A percentile compares a stretch with the other conserved stretches of the same genome.
Evolutionary conservation across 2,113 vertebrate genomes (phyloP).

Genomic region (Cochlearius cochlearius): DNA sequence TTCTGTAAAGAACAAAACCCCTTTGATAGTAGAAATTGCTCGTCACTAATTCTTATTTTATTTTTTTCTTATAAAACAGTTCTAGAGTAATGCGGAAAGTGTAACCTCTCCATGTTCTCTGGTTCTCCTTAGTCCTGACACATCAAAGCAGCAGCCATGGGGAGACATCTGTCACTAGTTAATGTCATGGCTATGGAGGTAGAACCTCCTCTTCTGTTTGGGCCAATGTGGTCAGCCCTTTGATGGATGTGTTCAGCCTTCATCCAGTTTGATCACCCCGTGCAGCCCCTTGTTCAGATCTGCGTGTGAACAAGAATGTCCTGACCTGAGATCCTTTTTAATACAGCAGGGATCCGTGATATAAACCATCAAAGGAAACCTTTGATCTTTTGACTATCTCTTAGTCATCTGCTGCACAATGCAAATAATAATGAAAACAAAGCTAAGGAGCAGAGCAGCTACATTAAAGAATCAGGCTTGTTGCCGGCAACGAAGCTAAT

Average conservation of each 20-base stretch:
- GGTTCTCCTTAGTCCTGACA: conserved; percentile 10
- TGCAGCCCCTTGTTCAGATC: conserved; percentile 68
- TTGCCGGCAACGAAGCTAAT: conserved; percentile 47
- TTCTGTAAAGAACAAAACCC: background rate
- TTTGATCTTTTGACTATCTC: conserved; percentile 73
- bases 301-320: conserved; percentile 67
- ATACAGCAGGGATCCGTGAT: conserved; percentile 67
- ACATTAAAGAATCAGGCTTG: conserved; percentile 60
- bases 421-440: conserved; percentile 63
- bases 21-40: background rate
- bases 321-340: conserved; percentile 68
- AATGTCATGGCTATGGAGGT: conserved; percentile 51
- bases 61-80: background rate
- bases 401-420: conserved; percentile 60
- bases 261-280: conserved; percentile 65
- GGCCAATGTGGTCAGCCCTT: conserved; percentile 45
- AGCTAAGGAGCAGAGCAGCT: conserved; percentile 42
- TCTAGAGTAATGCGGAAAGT: conserved; percentile 14
- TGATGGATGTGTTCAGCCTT: conserved; percentile 63
- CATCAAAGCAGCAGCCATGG: conserved; percentile 54
- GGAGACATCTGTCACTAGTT: conserved; percentile 65
- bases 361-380: conserved; percentile 71
- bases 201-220: conserved; percentile 64
- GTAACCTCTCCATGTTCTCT: background rate
- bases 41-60: fast-evolving